A percentile compares a stretch with the other conserved stretches of the same genome.
phyloP scores from a whole-genome alignment of 2,113 vertebrate species.

The Tauraco erythrolophus region DNA sequence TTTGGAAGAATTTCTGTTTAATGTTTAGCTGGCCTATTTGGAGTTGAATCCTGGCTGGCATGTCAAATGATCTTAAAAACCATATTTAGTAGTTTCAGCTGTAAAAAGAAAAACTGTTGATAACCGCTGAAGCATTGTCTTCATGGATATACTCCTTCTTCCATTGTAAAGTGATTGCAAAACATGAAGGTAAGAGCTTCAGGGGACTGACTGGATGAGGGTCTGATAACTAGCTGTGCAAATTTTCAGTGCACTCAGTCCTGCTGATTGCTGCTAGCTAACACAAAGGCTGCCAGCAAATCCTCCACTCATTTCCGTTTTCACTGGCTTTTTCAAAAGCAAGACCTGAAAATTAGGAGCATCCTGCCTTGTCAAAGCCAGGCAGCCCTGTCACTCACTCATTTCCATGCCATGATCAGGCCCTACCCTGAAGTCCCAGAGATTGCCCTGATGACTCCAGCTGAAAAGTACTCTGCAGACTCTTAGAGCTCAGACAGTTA shows the following conservation, averaged over 20 bases:
- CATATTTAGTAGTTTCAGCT: not conserved
- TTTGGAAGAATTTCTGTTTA: not conserved
- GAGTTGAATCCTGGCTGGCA: not conserved
- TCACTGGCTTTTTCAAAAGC: not conserved
- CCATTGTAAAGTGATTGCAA: not conserved
- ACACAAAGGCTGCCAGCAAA: not conserved
- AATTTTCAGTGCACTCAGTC: not conserved
- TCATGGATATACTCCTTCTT: not conserved
- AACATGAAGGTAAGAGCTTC: not conserved
- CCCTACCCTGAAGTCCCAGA: not conserved
- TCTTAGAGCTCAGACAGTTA: not conserved
- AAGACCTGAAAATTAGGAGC: not conserved
- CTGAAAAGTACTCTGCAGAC: accelerated
- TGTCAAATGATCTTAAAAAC: not conserved
- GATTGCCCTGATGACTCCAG: not conserved
- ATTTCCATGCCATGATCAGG: not conserved
- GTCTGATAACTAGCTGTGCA: not conserved
- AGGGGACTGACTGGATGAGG: not conserved
- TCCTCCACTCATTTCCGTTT: not conserved
- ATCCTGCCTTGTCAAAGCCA: not conserved
- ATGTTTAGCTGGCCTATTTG: not conserved
- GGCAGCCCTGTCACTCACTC: not conserved
- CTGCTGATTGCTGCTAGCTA: not conserved
- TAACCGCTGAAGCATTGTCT: not conserved
- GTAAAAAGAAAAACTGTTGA: not conserved